Evolutionary conservation across 2,797 vertebrate genomes (phyloP).

Genomic region (Peromyscus attwateri): DNA sequence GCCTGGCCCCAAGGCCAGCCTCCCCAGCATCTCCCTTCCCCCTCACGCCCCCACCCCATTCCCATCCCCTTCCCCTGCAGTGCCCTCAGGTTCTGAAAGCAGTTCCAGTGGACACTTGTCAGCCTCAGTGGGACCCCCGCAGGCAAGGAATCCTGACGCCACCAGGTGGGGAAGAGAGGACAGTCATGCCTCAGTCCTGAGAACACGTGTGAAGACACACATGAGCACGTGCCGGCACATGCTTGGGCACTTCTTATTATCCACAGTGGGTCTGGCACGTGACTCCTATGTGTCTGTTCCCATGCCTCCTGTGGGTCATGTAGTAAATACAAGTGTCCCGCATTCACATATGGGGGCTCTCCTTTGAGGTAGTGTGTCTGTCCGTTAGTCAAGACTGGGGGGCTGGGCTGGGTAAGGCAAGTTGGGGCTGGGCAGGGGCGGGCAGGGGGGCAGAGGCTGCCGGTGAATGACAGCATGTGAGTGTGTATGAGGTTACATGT

Average conservation of each 20-base stretch:
- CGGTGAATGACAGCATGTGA: conserved; percentile 59
- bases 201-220: neutral
- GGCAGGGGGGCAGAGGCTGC: conserved; percentile 77
- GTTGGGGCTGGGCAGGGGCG: conserved; percentile 59
- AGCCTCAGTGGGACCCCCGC: conserved; percentile 60
- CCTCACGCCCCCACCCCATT: neutral
- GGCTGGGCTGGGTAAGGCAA: neutral
- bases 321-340: neutral
- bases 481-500: neutral
- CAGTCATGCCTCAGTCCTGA: neutral
- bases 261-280: neutral
- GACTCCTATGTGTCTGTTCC: neutral
- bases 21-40: neutral
- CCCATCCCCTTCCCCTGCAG: conserved; percentile 46
- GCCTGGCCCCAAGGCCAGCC: conserved; percentile 22
- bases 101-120: conserved; percentile 56
- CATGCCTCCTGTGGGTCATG: neutral
- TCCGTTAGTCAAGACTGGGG: neutral
- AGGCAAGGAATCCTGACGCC: conserved; percentile 51
- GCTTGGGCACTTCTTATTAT: neutral
- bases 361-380: conserved; percentile 13
- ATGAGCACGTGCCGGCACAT: neutral
- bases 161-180: conserved; percentile 64
- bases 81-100: conserved; percentile 59
- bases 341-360: neutral